phyloP scores from a whole-genome alignment of 2,888 invertebrate genomes.

The Ptychoptera albimana region DNA sequence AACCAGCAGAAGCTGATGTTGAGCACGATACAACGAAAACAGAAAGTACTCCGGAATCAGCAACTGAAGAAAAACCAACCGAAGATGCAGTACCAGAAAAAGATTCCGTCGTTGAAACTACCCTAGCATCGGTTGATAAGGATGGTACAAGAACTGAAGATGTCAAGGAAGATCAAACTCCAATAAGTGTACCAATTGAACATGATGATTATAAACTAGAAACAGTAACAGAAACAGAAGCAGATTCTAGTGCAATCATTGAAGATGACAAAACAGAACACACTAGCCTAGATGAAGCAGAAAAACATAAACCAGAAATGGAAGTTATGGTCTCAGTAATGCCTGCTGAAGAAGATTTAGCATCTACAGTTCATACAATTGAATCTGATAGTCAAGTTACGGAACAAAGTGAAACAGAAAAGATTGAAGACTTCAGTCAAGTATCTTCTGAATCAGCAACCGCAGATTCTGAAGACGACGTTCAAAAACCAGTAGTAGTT shows the following conservation, averaged over 20 bases:
- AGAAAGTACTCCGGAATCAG: slow-evolving; percentile 2
- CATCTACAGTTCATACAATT: no score
- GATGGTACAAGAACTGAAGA: slow-evolving; percentile 8
- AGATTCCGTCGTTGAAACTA: no score
- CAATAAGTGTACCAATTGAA: not conserved
- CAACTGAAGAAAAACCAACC: slow-evolving; percentile 7
- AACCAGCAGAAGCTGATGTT: slow-evolving; percentile 4
- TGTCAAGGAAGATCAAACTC: slow-evolving; percentile 22
- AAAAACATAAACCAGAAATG: not conserved
- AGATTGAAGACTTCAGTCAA: no score
- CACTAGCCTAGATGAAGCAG: not conserved
- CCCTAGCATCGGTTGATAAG: no score
- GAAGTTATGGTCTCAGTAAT: no score
- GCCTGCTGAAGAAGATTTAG: no score
- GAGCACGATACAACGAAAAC: not conserved
- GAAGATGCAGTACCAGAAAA: slow-evolving; percentile 1
- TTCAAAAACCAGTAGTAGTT: no score
- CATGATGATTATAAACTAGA: not conserved
- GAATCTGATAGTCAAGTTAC: no score
- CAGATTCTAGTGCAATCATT: not conserved
- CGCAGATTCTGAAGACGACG: no score
- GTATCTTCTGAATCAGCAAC: no score
- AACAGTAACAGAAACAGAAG: not conserved
- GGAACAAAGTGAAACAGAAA: no score
- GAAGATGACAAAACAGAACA: not conserved